Evolutionary conservation across 2,113 vertebrate genomes (phyloP).

Genomic region (Orcinus orca): DNA sequence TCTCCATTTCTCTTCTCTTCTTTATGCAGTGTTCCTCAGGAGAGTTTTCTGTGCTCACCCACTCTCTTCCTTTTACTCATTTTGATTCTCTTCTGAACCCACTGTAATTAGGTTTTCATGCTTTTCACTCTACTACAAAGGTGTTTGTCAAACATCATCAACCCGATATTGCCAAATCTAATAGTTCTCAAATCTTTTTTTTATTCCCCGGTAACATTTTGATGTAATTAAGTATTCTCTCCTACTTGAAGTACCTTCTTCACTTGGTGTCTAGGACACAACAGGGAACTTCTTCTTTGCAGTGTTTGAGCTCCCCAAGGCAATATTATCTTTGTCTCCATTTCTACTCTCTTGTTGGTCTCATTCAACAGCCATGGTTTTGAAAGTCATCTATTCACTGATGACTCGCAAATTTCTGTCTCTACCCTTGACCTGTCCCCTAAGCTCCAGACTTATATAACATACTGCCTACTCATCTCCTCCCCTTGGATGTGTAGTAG

Average conservation of each 20-base stretch:
- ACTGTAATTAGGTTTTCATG: not conserved
- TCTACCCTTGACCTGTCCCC: not conserved
- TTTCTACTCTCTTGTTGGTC: not conserved
- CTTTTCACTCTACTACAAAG: not conserved
- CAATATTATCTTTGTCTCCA: not conserved
- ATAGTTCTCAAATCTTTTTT: not conserved
- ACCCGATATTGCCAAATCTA: not conserved
- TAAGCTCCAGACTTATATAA: not conserved
- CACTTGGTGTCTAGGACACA: conserved; percentile 22
- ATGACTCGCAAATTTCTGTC: not conserved
- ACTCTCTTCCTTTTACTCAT: not conserved
- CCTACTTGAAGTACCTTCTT: not conserved
- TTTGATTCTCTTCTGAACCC: not conserved
- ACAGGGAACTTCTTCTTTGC: not conserved
- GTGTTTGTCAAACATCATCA: not conserved
- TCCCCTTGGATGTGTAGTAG: not conserved
- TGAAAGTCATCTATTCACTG: not conserved
- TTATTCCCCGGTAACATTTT: not conserved
- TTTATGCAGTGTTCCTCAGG: not conserved
- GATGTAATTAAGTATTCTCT: not conserved
- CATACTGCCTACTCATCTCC: not conserved
- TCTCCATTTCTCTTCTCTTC: not conserved
- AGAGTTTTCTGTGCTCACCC: not conserved
- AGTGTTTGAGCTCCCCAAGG: not conserved
- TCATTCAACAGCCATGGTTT: not conserved